Percentiles rank a stretch among this genome's conserved stretches.
These are phyloP conservation scores for Ctenochaetus hawaiiensis DNA, from an alignment of 2,797 vertebrate species.

Conservation along the genomic window DNA sequence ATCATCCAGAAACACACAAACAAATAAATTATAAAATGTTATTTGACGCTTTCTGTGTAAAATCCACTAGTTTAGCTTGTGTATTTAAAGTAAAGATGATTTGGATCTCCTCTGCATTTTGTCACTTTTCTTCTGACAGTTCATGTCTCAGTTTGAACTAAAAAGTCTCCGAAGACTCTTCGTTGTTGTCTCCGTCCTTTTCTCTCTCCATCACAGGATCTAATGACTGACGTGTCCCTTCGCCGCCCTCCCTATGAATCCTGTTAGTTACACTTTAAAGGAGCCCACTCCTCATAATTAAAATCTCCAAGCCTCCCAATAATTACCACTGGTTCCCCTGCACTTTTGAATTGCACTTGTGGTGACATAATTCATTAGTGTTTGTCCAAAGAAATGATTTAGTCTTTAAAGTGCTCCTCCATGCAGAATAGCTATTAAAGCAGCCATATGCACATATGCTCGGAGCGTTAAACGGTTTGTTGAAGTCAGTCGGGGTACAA, in stretches of 20 bases:
- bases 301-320: slow-evolving; percentile 72
- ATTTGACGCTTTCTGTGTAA: not conserved
- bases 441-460: slow-evolving; percentile 92
- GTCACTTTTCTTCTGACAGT: not conserved
- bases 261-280: slow-evolving; percentile 73
- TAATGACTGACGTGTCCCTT: slow-evolving; percentile 3
- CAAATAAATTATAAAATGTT: not conserved
- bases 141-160: not conserved
- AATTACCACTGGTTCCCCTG: slow-evolving; percentile 77
- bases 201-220: slow-evolving; percentile 11
- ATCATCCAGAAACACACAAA: not conserved
- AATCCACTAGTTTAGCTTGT: not conserved
- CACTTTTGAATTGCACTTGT: slow-evolving; percentile 79
- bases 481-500: slow-evolving; percentile 95
- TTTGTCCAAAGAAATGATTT: slow-evolving; percentile 87
- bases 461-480: slow-evolving; percentile 98
- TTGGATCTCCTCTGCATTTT: not conserved
- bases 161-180: not conserved
- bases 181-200: not conserved
- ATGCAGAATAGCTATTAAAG: slow-evolving; percentile 99
- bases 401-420: slow-evolving; percentile 91
- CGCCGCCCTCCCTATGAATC: slow-evolving; percentile 44
- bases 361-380: slow-evolving; percentile 87
- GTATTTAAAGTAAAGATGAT: not conserved
- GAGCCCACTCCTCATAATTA: slow-evolving; percentile 72